These are phyloP conservation scores for Elephas maximus DNA, from an alignment of 2,113 vertebrate genomes.

Conservation along the genomic window DNA sequence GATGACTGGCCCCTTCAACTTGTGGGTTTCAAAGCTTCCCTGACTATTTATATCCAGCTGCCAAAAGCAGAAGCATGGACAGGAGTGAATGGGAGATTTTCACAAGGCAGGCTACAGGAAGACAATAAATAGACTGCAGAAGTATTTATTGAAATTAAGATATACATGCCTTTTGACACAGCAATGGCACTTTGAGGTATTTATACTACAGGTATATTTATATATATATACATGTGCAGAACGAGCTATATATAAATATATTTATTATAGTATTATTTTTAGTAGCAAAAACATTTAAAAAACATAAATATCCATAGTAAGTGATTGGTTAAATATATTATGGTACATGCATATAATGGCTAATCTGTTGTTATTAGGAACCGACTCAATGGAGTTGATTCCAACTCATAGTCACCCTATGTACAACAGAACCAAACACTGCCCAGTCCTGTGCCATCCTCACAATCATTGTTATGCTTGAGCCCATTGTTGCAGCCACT, in stretches of 20 bases:
- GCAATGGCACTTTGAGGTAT: not conserved
- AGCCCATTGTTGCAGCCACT: too few species aligned
- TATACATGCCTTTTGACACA: not conserved
- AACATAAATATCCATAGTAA: not conserved
- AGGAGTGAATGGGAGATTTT: not conserved
- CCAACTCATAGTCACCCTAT: too few species aligned
- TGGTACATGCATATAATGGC: not conserved
- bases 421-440: too few species aligned
- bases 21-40: not conserved
- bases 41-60: not conserved
- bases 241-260: not conserved
- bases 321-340: not conserved
- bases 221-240: not conserved
- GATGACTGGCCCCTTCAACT: not conserved
- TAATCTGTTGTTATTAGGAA: not conserved
- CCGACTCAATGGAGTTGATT: too few species aligned
- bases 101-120: not conserved
- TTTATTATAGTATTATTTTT: not conserved
- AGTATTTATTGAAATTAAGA: not conserved
- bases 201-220: not conserved
- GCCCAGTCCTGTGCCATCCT: too few species aligned
- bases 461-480: too few species aligned
- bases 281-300: not conserved
- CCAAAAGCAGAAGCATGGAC: not conserved
- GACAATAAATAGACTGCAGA: not conserved